Percentiles rank a stretch among this genome's conserved stretches.
Conservation (phyloP, 2,797 vertebrate genomes). For the Otus scops region DNA sequence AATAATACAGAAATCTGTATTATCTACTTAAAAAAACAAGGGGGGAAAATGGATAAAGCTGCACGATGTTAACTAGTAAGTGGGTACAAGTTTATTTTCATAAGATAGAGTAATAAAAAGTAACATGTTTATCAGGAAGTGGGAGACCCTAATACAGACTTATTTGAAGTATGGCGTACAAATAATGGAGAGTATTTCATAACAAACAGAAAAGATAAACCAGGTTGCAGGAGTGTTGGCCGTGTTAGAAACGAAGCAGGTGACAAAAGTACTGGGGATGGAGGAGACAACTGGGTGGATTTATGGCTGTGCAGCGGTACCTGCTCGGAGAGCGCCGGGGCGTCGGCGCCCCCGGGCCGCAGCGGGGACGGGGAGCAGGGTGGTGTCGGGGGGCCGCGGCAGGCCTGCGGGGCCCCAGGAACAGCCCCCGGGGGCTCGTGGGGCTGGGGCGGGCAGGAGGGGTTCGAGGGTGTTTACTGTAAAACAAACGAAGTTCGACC, state of each 20-base stretch:
- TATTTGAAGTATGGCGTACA: neutral
- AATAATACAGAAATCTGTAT: neutral
- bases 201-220: neutral
- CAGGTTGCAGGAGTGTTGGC: neutral
- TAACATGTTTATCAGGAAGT: fast-evolving
- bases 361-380: neutral
- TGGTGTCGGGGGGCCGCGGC: fast-evolving
- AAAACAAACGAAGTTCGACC: neutral
- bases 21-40: neutral
- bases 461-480: too few species aligned
- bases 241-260: neutral
- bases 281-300: neutral
- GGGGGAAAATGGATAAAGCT: neutral
- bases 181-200: neutral
- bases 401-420: fast-evolving
- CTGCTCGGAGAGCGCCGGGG: neutral
- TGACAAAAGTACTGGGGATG: neutral
- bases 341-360: too few species aligned
- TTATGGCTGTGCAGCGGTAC: neutral
- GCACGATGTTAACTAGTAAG: neutral
- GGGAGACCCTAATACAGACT: neutral
- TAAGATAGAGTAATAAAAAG: neutral
- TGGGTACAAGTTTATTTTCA: neutral
- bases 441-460: neutral
- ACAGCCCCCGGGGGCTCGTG: fast-evolving